phyloP scores from a whole-genome alignment of 2,113 vertebrate species.

The human (Homo sapiens) region DNA sequence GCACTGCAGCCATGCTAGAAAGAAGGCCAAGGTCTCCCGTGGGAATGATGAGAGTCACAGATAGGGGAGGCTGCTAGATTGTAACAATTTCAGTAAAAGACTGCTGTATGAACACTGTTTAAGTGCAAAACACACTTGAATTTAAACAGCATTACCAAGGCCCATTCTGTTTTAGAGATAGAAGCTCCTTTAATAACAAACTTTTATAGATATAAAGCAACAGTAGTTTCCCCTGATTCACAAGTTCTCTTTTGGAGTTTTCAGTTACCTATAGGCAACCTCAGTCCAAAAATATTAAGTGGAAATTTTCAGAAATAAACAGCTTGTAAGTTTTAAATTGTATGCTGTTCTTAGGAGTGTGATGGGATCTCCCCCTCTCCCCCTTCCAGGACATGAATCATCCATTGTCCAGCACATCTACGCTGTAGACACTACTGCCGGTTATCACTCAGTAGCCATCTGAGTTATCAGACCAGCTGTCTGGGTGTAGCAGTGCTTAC shows the following conservation, averaged over 20 bases:
- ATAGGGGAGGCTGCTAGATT: background rate
- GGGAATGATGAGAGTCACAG: background rate
- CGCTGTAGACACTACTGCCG: background rate
- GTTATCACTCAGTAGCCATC: background rate
- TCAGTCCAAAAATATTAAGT: background rate
- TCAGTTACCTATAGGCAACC: background rate
- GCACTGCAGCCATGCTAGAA: background rate
- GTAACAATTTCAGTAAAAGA: background rate
- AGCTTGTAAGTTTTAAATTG: background rate
- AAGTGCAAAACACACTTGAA: background rate
- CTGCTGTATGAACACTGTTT: background rate
- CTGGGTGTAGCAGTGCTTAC: background rate
- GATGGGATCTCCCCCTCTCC: background rate
- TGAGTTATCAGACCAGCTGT: background rate
- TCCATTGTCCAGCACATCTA: background rate
- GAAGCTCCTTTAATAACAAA: background rate
- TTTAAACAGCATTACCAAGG: conserved; percentile 16
- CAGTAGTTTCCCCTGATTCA: background rate
- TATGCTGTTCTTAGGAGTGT: background rate
- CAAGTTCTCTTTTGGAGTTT: background rate
- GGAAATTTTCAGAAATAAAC: background rate
- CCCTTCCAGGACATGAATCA: background rate
- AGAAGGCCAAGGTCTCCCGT: background rate
- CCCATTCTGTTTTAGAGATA: background rate
- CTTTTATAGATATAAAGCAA: background rate